Conservation (phyloP, 2,113 vertebrate species). For the Microcebus griseorufus region DNA sequence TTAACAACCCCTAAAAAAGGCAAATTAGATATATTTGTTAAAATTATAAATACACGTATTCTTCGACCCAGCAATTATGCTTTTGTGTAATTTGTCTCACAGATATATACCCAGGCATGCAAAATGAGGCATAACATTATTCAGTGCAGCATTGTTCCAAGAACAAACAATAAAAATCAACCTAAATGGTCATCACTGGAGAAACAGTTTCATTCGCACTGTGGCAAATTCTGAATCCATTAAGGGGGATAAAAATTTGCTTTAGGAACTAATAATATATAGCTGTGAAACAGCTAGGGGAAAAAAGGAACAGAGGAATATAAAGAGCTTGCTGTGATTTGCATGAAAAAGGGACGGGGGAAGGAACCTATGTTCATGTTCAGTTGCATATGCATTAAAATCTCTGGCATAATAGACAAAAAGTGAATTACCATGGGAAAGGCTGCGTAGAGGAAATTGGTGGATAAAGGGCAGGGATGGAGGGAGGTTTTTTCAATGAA, state of each 20-base stretch:
- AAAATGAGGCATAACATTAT: not conserved
- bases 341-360: not conserved
- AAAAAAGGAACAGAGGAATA: not conserved
- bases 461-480: not conserved
- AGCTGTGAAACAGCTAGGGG: not conserved
- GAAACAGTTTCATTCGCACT: not conserved
- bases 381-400: not conserved
- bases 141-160: not conserved
- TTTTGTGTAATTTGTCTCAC: not conserved
- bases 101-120: not conserved
- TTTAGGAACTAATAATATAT: not conserved
- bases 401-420: not conserved
- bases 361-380: not conserved
- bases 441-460: not conserved
- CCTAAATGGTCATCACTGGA: not conserved
- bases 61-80: not conserved
- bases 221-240: not conserved
- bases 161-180: not conserved
- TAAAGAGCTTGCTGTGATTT: not conserved
- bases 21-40: not conserved
- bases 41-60: not conserved
- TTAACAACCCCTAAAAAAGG: not conserved
- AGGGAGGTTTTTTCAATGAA: slow-evolving; percentile 5
- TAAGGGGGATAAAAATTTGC: not conserved
- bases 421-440: not conserved